phyloP scores from a whole-genome alignment of 2,888 invertebrate genomes.

The Aromia moschata region DNA sequence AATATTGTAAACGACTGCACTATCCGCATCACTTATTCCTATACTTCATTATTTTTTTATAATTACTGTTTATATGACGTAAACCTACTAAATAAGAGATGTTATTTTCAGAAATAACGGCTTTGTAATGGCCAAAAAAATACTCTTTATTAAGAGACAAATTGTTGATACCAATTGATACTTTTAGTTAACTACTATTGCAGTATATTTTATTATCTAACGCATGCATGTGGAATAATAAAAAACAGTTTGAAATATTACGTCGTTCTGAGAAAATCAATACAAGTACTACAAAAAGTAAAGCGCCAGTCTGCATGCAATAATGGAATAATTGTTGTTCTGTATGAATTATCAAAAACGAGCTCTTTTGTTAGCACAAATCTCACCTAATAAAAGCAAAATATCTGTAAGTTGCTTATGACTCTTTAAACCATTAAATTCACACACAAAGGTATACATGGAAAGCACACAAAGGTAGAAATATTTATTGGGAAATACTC shows the following conservation, averaged over 20 bases:
- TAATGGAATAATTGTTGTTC: not conserved
- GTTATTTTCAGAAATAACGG: not conserved
- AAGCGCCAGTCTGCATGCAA: not conserved
- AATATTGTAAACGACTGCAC: too few relatives aligned
- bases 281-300: not conserved
- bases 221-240: not conserved
- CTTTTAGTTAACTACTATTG: not conserved
- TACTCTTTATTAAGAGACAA: not conserved
- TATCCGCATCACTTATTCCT: too few relatives aligned
- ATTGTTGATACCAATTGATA: not conserved
- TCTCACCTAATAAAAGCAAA: not conserved
- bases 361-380: not conserved
- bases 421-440: too few relatives aligned
- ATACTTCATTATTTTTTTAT: too few relatives aligned
- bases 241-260: slow-evolving; percentile 8
- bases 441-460: too few relatives aligned
- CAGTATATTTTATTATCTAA: not conserved
- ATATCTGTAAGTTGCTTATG: too few relatives aligned
- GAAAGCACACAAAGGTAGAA: too few relatives aligned
- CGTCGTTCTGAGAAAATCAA: slow-evolving; percentile 3
- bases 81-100: too few relatives aligned
- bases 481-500: too few relatives aligned
- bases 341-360: not conserved
- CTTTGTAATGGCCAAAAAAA: not conserved
- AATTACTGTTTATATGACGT: too few relatives aligned